A percentile compares a stretch with the other conserved stretches of the same genome.
Conservation (phyloP, 2,797 vertebrate genomes). For the Calcarius lapponicus region DNA sequence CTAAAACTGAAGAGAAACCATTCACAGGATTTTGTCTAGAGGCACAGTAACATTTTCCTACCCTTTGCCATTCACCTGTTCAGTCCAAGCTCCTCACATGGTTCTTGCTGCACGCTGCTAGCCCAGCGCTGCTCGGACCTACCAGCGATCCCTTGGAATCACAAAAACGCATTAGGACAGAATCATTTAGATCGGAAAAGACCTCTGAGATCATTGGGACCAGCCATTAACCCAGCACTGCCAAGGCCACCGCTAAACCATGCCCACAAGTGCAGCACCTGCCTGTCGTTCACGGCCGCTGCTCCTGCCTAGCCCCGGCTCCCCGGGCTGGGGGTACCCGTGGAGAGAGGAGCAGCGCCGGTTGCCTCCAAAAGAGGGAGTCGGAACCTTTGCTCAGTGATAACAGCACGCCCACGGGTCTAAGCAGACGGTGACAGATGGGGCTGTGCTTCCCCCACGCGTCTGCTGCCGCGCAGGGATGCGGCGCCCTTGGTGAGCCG, state of each 20-base stretch:
- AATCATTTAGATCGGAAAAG: neutral
- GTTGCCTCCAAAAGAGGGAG: neutral
- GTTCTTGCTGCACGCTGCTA: rapidly evolving
- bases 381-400: neutral
- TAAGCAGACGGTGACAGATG: rapidly evolving
- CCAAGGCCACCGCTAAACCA: neutral
- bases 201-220: neutral
- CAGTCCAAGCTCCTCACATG: rapidly evolving
- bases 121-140: neutral
- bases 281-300: neutral
- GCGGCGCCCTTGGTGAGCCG: rapidly evolving
- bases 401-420: rapidly evolving
- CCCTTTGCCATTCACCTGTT: rapidly evolving
- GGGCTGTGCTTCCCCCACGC: neutral
- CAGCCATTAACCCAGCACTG: neutral
- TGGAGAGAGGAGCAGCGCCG: neutral
- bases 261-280: neutral
- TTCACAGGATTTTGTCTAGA: neutral
- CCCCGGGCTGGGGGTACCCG: neutral
- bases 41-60: neutral
- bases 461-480: rapidly evolving
- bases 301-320: neutral
- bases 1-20: neutral
- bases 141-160: neutral
- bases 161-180: neutral